Evolutionary conservation across 1,140 invertebrate species (phyloP), one percentile per base, ranked within the genome.

Genomic region (Holcopasites calliopsidis): DNA sequence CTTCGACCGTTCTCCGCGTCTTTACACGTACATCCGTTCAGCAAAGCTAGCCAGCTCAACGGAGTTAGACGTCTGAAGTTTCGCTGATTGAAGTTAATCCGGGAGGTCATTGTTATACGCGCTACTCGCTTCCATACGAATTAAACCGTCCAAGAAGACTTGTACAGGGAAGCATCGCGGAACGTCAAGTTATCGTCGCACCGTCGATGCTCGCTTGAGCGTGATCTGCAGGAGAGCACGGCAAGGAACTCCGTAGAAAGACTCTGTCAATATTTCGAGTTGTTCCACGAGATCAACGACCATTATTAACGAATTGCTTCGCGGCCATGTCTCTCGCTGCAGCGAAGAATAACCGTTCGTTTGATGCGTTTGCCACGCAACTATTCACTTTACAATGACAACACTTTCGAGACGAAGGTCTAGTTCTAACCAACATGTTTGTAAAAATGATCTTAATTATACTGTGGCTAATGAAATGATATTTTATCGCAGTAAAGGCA

Each of bases 11-110:
- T 38, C 64, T 70, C 28, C 57, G 33, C 44, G 61, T 57, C 58
- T 47, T 57, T 13, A 49, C 49, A 54, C 31, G 60, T 40, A 44
- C 42, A 65, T 77, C 61, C 74, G 66, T 76, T 55, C 54, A 54
- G 23, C 64, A 40, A 69, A 40, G 26, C 64, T n/a, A 26, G 21
- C 54, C 65, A 50, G 64, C 38, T 35, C 55, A 68, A 69, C 57
- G 52, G 76, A 65, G 68, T 76, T 68, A 73, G 71, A 74, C 74
- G 79, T 52, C 82, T 84, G 79, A 79, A 77, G 79, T 85, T 82
- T 85, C 72, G 76, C 61, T 85, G 81, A 85, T 85, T 84, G 83
- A 76, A 74, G 83, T 85, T 84, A 85, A 85, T 82, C 76, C 79
- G 76, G 52, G 28, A 75, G 83, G 83, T 85, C 83, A 82, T 55